phyloP scores from a whole-genome alignment of 2,113 vertebrate species.

The Illadopsis cleaveri region DNA sequence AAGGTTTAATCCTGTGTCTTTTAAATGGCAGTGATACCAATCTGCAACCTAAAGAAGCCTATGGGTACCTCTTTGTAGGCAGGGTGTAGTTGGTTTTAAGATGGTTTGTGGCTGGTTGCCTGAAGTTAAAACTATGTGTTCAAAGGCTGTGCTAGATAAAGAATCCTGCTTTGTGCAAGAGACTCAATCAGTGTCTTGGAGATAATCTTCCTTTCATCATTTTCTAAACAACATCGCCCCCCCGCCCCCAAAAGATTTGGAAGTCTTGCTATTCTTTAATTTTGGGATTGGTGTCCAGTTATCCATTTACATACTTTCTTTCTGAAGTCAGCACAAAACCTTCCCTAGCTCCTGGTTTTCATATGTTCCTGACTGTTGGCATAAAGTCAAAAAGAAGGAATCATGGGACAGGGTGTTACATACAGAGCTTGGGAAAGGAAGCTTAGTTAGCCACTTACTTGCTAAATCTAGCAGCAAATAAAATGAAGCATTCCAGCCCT shows the following conservation, averaged over 20 bases:
- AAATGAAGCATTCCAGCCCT: neutral
- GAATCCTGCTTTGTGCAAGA: accelerated
- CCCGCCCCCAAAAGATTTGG: neutral
- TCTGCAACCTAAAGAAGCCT: accelerated
- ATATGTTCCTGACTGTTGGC: neutral
- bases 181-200: neutral
- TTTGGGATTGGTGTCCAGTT: neutral
- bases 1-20: neutral
- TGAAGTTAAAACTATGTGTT: neutral
- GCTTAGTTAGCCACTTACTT: neutral
- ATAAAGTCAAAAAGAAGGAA: neutral
- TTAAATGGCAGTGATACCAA: neutral
- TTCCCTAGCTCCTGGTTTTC: neutral
- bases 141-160: neutral
- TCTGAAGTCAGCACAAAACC: neutral
- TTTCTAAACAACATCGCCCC: neutral
- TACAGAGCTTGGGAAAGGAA: slow-evolving; percentile 28
- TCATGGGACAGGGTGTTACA: neutral
- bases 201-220: neutral
- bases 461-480: slow-evolving; percentile 4
- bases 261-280: neutral
- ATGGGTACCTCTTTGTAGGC: accelerated
- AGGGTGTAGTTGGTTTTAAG: neutral
- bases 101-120: neutral
- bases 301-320: neutral